Evolutionary conservation across 2,888 invertebrate species (phyloP).

Genomic region (Euclidia mi): DNA sequence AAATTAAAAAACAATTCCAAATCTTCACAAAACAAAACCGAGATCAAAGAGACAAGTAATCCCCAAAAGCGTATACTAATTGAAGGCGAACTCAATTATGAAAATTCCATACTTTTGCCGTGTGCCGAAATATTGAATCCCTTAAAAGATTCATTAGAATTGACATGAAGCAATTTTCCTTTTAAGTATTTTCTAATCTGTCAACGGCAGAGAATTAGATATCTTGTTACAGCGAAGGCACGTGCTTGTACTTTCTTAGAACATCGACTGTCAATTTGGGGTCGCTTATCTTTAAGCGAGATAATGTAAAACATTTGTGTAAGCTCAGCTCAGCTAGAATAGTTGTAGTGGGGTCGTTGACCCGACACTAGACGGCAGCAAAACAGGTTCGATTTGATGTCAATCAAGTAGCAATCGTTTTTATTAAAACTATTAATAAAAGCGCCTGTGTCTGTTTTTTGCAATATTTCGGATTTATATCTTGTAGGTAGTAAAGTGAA

Average conservation of each 20-base stretch:
- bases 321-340: neutral
- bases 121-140: slow-evolving; percentile 1
- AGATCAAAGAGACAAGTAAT: neutral
- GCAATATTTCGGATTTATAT: too few relatives aligned
- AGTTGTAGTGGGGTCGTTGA: too few relatives aligned
- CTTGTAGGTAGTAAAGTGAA: too few relatives aligned
- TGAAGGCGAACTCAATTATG: neutral
- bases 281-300: neutral
- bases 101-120: slow-evolving; percentile 2
- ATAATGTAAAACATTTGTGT: neutral
- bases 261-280: neutral
- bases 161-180: slow-evolving; percentile 16
- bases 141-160: slow-evolving; percentile 24
- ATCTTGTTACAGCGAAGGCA: slow-evolving; percentile 10
- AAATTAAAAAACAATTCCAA: too few relatives aligned
- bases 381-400: too few relatives aligned
- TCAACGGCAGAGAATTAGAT: slow-evolving; percentile 26
- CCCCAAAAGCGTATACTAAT: slow-evolving; percentile 4
- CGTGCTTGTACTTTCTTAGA: slow-evolving; percentile 16
- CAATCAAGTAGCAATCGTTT: too few relatives aligned
- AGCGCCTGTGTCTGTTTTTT: too few relatives aligned
- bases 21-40: neutral
- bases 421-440: too few relatives aligned
- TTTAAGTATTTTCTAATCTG: slow-evolving; percentile 28
- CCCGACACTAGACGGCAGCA: too few relatives aligned